Evolutionary conservation across 2,797 vertebrate genomes (phyloP).

Genomic region (Fistularia tabacaria): DNA sequence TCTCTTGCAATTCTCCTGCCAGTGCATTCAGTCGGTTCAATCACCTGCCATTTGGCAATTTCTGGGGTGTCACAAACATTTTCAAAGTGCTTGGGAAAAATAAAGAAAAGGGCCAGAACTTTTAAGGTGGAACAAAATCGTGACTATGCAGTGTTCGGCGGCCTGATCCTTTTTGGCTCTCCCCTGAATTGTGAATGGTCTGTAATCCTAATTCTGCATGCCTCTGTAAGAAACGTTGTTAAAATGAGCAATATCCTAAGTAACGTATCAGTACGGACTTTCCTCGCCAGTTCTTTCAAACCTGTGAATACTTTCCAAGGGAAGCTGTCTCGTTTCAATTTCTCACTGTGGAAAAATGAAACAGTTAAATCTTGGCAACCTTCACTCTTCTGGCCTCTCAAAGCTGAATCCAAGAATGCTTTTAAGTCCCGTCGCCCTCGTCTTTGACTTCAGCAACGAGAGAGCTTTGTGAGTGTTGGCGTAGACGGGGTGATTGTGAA

Average conservation of each 20-base stretch:
- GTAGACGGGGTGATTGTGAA: slow-evolving; percentile 35
- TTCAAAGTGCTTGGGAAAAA: no score
- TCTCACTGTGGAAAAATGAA: slow-evolving; percentile 11
- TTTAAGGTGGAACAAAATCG: no score
- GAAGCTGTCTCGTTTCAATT: slow-evolving; percentile 5
- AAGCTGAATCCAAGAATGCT: slow-evolving; percentile 23
- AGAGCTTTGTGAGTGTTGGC: slow-evolving; percentile 19
- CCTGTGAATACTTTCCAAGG: slow-evolving; percentile 6
- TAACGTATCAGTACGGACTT: not conserved
- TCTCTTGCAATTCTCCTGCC: no score
- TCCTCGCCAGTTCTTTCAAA: slow-evolving; percentile 3
- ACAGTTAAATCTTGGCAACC: slow-evolving; percentile 10
- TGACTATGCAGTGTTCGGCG: no score
- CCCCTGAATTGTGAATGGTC: no score
- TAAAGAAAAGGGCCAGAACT: no score
- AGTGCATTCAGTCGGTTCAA: no score
- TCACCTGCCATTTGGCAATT: no score
- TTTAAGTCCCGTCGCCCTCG: slow-evolving; percentile 20
- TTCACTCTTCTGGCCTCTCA: slow-evolving; percentile 24
- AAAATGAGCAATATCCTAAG: not conserved
- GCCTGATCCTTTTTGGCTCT: no score
- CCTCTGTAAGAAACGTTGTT: no score
- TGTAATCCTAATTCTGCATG: no score
- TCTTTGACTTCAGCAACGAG: slow-evolving; percentile 26
- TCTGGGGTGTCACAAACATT: no score